phyloP scores from a whole-genome alignment of 2,113 vertebrate genomes.

The Salvelinus alpinus region DNA sequence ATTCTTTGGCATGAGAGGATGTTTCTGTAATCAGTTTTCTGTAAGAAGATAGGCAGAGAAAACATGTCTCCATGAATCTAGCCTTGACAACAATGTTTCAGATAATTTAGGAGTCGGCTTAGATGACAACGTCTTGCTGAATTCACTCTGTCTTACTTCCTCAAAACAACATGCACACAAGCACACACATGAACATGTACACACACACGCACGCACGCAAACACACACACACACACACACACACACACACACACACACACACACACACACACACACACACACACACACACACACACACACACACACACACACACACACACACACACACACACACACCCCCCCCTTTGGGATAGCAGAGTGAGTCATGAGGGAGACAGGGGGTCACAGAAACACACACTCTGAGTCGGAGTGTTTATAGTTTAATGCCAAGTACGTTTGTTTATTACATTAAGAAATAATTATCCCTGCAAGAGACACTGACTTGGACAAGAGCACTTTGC shows the following conservation, averaged over 20 bases:
- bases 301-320: neutral
- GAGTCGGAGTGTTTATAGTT: slow-evolving; percentile 26
- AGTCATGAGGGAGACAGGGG: slow-evolving; percentile 19
- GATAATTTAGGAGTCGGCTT: too few species aligned
- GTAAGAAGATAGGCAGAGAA: neutral
- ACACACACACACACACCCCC: neutral
- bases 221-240: slow-evolving; percentile 4
- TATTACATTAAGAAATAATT: slow-evolving; percentile 20
- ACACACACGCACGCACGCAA: neutral
- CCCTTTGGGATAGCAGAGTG: neutral
- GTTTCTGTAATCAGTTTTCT: slow-evolving; percentile 1
- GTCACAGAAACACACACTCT: neutral
- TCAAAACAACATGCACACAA: neutral
- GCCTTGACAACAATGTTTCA: neutral
- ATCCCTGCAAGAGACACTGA: slow-evolving; percentile 1
- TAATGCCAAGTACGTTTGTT: slow-evolving; percentile 28
- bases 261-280: neutral
- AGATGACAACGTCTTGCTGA: too few species aligned
- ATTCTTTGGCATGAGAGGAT: neutral
- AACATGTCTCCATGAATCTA: neutral
- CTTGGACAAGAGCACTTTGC: neutral
- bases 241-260: neutral
- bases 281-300: neutral
- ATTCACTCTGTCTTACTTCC: too few species aligned
- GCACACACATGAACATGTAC: neutral